Base-by-base conservation (phyloP, 2,113 vertebrate species). In the Nettapus auritus region DNA sequence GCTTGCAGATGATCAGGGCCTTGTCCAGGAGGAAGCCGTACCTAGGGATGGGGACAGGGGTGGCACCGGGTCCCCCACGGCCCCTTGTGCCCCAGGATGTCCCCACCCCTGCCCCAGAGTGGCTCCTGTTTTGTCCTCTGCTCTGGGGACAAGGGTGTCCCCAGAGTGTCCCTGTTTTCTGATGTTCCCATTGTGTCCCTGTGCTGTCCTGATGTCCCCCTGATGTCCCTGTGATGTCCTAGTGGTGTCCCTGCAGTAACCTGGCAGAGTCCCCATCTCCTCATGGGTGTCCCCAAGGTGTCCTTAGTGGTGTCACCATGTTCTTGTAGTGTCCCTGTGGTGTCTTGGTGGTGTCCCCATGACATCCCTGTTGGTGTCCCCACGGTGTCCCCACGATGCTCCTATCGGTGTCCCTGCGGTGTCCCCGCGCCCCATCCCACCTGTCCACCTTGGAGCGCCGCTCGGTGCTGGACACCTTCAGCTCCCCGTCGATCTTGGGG, bases 1-100 rank as follows among this genome's bases (percentile, higher is more conserved):
- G 98, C 94, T 99, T 99, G 95, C 99, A 99, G 89, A 99, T 98
- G 79, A 99, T 97, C 96, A 99, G 97, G 23, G 99, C 99, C 93
- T 99, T 99, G 94, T 99, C 99, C 22, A 99, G 98, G 75, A 99
- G 98, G 95, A 99, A 99, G 2, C 98, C 99, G 0, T 99, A 99
- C 97, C 99, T 99, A 98, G 68, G 78, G 60, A 64, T 25, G 36
- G 21, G 1, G 12, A 13, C 5, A 1, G 13, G 1, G 56, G 10
- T 40, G 83, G 2, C 73, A 31, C 9, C 5, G 8, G 0, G 19
- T 8, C 26, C 28, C 42, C 2, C 2, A 16, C 82, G 82, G 59
- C 68, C 76, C 68, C 13, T 0, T 0, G 0, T 0, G 0, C 29
- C 50, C 2, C 0, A 1, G 19, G 31, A 12, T 18, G 70, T 31